phyloP scores from a whole-genome alignment of 2,113 vertebrate species.

The Danio rerio region DNA sequence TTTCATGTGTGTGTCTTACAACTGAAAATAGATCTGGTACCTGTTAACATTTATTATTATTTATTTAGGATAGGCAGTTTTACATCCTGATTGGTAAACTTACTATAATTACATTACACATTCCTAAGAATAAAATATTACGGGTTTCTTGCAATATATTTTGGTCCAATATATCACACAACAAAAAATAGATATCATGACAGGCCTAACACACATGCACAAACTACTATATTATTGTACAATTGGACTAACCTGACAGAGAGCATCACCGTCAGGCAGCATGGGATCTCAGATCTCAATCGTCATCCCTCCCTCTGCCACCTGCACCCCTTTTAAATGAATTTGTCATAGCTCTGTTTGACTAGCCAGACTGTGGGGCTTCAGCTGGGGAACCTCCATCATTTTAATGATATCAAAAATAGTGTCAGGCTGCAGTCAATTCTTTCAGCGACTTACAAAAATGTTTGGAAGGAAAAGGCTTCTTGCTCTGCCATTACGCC shows the following conservation, averaged over 20 bases:
- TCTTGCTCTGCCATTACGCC: background rate
- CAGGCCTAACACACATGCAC: background rate
- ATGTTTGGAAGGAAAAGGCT: background rate
- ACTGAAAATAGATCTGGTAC: too few relatives aligned
- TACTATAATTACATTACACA: too few relatives aligned
- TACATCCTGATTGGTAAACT: too few relatives aligned
- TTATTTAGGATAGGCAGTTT: too few relatives aligned
- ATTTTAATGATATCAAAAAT: constrained; percentile 59
- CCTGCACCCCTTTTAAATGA: constrained; percentile 64
- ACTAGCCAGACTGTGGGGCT: constrained; percentile 49
- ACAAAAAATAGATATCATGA: too few relatives aligned
- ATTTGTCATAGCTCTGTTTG: constrained; percentile 66
- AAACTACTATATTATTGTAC: background rate
- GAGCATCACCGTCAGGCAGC: constrained; percentile 57
- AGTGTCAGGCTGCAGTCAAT: constrained; percentile 61
- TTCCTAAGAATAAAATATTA: too few relatives aligned
- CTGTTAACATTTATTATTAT: too few relatives aligned
- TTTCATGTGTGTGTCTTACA: too few relatives aligned
- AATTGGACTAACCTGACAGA: constrained; percentile 58
- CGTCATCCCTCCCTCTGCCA: constrained; percentile 61
- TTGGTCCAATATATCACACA: too few relatives aligned
- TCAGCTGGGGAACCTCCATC: constrained; percentile 56
- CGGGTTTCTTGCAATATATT: too few relatives aligned
- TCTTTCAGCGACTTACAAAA: constrained; percentile 51
- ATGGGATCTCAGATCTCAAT: constrained; percentile 52